Percentiles rank a stretch among this genome's conserved stretches.
Conservation (phyloP, 2,113 vertebrate genomes). For the Tragelaphus buxtoni region DNA sequence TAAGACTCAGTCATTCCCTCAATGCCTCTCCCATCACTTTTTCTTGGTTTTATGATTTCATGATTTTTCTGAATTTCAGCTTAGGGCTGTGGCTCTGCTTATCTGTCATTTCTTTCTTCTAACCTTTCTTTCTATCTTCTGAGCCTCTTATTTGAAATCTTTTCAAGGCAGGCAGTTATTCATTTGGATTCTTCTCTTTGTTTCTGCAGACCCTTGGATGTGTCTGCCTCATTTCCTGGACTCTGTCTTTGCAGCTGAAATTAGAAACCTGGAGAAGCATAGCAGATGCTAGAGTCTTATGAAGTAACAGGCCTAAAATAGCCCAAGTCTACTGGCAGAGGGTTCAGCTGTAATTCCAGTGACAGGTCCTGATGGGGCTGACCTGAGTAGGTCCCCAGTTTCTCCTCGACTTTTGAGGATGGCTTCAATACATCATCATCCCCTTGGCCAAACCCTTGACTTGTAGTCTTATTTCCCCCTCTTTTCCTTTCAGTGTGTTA, state of each 20-base stretch:
- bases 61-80: background rate
- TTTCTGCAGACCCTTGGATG: slow-evolving; percentile 51
- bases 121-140: slow-evolving; percentile 33
- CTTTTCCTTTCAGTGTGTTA: background rate
- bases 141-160: slow-evolving; percentile 46
- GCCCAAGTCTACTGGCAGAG: background rate
- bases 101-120: background rate
- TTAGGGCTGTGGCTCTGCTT: background rate
- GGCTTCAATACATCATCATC: background rate
- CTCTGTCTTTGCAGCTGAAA: slow-evolving; percentile 60
- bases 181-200: slow-evolving; percentile 46
- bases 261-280: slow-evolving; percentile 67
- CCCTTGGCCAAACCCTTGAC: background rate
- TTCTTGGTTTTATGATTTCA: background rate
- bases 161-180: slow-evolving; percentile 58
- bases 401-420: background rate
- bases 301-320: slow-evolving; percentile 57
- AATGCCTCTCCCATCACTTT: background rate
- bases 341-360: background rate
- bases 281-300: slow-evolving; percentile 44
- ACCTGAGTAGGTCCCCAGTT: background rate
- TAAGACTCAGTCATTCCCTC: background rate
- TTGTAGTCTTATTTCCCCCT: background rate
- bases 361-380: background rate
- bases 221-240: slow-evolving; percentile 71